Evolutionary conservation across 2,797 vertebrate species (phyloP).

Genomic region (Sebastiscus tertius): DNA sequence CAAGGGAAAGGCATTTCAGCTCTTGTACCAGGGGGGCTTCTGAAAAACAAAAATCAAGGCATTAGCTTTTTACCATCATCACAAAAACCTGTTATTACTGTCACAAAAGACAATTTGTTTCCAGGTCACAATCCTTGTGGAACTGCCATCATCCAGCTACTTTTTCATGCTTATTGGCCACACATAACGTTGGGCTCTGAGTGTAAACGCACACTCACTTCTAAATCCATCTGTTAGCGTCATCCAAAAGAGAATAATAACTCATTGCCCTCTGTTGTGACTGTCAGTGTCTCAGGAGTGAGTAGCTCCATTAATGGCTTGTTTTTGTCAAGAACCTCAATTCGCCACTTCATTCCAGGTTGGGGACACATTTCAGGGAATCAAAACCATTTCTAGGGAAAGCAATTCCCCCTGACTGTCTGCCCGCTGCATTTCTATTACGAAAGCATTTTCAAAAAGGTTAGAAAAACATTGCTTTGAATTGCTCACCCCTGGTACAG

Average conservation of each 20-base stretch:
- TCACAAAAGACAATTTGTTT: neutral
- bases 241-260: conserved; percentile 17
- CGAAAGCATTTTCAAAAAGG: neutral
- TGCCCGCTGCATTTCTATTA: neutral
- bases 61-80: neutral
- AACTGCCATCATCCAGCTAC: neutral
- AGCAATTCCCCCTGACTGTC: conserved; percentile 11
- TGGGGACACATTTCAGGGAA: conserved; percentile 36
- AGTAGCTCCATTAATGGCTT: conserved; percentile 37
- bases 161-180: neutral
- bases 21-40: neutral
- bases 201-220: neutral
- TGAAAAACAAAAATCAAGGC: neutral
- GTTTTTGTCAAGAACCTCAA: conserved; percentile 45
- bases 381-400: conserved; percentile 18
- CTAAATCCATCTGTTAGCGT: neutral
- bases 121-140: neutral
- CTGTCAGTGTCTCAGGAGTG: conserved; percentile 22
- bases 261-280: neutral
- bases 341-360: conserved; percentile 36
- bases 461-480: neutral
- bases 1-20: neutral
- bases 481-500: neutral
- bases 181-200: neutral
- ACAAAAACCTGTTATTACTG: neutral